These are phyloP conservation scores for Papilio elwesi DNA, from an alignment of 2,888 invertebrate genomes.

Conservation along the genomic window DNA sequence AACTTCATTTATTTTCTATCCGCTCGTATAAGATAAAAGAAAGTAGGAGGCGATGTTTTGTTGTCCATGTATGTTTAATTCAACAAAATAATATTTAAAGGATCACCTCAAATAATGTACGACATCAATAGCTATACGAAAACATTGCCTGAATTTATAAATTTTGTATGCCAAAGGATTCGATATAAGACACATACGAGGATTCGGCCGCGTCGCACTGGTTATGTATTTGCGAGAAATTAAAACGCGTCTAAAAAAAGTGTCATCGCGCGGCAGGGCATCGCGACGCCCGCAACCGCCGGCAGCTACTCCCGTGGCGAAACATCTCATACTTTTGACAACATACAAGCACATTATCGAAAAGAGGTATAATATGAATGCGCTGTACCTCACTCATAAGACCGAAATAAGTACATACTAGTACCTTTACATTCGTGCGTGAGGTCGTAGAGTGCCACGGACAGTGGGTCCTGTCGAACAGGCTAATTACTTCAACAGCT, in stretches of 20 bases:
- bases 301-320: constrained; percentile 63
- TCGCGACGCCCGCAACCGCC: constrained; percentile 66
- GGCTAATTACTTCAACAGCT: no score
- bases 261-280: constrained; percentile 70
- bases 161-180: constrained; percentile 79
- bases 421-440: no score
- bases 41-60: constrained; percentile 49
- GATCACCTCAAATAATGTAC: constrained; percentile 60
- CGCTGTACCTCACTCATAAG: no score
- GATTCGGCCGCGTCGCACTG: constrained; percentile 78
- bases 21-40: not conserved
- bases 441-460: no score
- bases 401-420: no score
- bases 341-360: constrained; percentile 51
- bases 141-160: constrained; percentile 76
- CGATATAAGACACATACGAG: constrained; percentile 77
- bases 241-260: constrained; percentile 59
- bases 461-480: no score
- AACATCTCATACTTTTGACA: constrained; percentile 73
- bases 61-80: constrained; percentile 63
- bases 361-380: constrained; percentile 1
- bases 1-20: not conserved
- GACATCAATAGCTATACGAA: constrained; percentile 70
- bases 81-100: constrained; percentile 73
- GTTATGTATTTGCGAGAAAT: constrained; percentile 83